Percentiles rank a stretch among this genome's conserved stretches.
phyloP scores from a whole-genome alignment of 2,113 vertebrate genomes.

The Corvus moneduloides region DNA sequence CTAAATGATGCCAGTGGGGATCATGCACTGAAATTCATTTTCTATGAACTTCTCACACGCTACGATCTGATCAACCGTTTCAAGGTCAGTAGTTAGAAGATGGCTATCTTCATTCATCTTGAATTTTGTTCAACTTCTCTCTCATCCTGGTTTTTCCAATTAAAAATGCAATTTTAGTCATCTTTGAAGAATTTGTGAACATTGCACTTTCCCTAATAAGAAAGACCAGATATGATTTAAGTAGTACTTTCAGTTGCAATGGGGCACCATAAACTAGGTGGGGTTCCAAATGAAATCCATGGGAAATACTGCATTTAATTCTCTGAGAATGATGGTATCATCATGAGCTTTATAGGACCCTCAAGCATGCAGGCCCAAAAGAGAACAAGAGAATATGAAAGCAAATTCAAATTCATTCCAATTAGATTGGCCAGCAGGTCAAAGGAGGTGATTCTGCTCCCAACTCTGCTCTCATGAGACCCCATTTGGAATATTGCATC shows the following conservation, averaged over 20 bases:
- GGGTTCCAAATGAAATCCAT: not conserved
- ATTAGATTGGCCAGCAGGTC: not conserved
- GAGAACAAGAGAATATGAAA: not conserved
- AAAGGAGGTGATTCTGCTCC: not conserved
- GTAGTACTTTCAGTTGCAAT: not conserved
- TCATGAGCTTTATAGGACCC: not conserved
- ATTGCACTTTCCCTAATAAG: not conserved
- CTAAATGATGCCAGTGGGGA: slow-evolving; percentile 94
- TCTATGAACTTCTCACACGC: slow-evolving; percentile 96
- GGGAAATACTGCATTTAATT: not conserved
- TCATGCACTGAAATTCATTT: slow-evolving; percentile 96
- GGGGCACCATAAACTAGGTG: not conserved
- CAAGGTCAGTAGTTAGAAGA: slow-evolving; percentile 82
- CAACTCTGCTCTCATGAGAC: not conserved
- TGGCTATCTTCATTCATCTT: not conserved
- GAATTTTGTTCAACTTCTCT: not conserved
- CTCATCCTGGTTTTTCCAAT: not conserved
- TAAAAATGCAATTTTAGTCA: not conserved
- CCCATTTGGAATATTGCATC: not conserved
- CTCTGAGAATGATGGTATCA: not conserved
- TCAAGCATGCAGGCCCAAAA: not conserved
- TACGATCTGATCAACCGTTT: slow-evolving; percentile 96
- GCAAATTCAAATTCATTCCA: not conserved
- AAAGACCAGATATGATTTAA: not conserved
- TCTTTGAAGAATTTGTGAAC: not conserved